Evolutionary conservation across 2,113 vertebrate species (phyloP).

Genomic region (Struthio camelus): DNA sequence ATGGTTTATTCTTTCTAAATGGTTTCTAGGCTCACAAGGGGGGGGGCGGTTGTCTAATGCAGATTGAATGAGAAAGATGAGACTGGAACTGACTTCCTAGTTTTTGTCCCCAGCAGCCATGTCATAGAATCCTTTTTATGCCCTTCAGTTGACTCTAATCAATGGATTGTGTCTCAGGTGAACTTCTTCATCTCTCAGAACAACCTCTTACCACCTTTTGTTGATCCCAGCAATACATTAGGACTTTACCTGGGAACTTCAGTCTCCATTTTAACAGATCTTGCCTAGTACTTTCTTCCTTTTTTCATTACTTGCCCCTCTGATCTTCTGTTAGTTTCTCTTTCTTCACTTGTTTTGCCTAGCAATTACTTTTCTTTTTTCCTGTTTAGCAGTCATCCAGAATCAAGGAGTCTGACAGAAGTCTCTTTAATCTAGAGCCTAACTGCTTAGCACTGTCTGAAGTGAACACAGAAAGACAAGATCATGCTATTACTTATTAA

Average conservation of each 20-base stretch:
- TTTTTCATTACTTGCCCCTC: not conserved
- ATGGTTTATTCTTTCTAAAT: constrained; percentile 17
- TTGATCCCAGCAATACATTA: not conserved
- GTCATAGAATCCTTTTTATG: not conserved
- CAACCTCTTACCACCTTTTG: not conserved
- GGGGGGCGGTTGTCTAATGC: not conserved
- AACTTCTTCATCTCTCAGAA: not conserved
- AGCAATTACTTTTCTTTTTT: not conserved
- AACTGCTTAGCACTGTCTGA: not conserved
- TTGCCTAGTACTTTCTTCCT: not conserved
- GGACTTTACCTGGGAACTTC: not conserved
- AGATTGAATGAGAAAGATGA: not conserved
- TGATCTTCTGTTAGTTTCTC: not conserved
- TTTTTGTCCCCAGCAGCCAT: not conserved
- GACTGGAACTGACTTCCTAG: not conserved
- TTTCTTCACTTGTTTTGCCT: not conserved
- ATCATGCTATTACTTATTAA: not conserved
- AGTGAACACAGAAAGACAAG: not conserved
- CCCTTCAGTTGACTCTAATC: not conserved
- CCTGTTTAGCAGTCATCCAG: not conserved
- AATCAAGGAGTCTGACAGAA: not conserved
- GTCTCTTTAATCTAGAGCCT: not conserved
- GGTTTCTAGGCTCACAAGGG: not conserved
- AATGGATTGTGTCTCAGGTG: not conserved
- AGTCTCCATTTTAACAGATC: not conserved